These are phyloP conservation scores for Keiferia lycopersicella DNA, from an alignment of 2,888 invertebrate genomes.

Conservation along the genomic window DNA sequence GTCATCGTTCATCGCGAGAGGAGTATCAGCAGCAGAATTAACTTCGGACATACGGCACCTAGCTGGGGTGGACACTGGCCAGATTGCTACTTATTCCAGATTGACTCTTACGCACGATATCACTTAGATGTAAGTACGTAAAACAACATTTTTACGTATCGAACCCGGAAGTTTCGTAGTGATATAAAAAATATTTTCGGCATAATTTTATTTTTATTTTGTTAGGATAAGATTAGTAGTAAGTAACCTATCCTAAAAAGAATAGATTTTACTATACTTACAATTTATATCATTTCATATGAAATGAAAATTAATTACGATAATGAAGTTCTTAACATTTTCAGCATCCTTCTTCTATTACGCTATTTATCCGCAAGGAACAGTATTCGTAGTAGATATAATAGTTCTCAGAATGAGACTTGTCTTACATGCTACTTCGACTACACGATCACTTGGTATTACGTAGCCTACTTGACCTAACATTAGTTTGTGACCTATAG, in stretches of 20 bases:
- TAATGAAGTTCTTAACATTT: too few species aligned
- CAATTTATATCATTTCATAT: too few species aligned
- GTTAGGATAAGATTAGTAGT: too few species aligned
- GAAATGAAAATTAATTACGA: too few species aligned
- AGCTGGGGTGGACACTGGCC: not conserved
- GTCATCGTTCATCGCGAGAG: constrained; percentile 72
- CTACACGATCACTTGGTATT: not conserved
- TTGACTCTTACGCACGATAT: not conserved
- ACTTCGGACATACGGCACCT: constrained; percentile 65
- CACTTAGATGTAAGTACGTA: not conserved
- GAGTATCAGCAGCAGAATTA: constrained; percentile 56
- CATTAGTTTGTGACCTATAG: not conserved
- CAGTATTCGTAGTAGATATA: not conserved
- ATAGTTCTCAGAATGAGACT: not conserved
- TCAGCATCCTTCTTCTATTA: not conserved
- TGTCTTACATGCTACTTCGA: constrained; percentile 8
- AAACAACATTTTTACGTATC: not conserved
- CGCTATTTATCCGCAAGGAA: not conserved
- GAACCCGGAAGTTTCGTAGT: too few species aligned
- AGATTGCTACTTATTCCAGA: not conserved
- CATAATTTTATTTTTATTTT: too few species aligned
- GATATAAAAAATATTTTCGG: too few species aligned
- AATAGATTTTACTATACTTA: too few species aligned
- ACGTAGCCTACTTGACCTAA: constrained; percentile 13
- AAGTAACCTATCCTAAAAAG: too few species aligned